phyloP scores from a whole-genome alignment of 2,888 invertebrate species.

The Sisyra terminalis region DNA sequence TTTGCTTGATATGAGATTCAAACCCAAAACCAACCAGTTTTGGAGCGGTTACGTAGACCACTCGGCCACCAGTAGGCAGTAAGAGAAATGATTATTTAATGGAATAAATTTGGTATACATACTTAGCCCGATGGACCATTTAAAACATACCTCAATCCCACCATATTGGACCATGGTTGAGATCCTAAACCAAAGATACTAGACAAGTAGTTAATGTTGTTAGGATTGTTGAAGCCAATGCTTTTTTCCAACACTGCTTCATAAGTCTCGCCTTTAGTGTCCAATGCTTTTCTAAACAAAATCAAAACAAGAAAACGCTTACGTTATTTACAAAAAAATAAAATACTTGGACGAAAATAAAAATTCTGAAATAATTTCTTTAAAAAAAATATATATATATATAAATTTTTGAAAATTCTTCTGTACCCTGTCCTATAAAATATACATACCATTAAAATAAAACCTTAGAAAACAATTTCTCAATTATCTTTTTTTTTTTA shows the following conservation, averaged over 20 bases:
- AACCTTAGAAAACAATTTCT: too few relatives aligned
- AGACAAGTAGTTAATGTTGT: slow-evolving; percentile 69
- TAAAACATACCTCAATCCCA: slow-evolving; percentile 42
- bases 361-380: background rate
- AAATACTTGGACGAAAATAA: slow-evolving; percentile 2
- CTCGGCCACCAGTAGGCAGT: too few relatives aligned
- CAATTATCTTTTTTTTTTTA: too few relatives aligned
- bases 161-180: slow-evolving; percentile 50
- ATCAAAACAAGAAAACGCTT: slow-evolving; percentile 17
- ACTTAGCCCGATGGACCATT: too few relatives aligned
- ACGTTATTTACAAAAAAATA: slow-evolving; percentile 3
- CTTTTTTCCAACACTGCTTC: slow-evolving; percentile 69
- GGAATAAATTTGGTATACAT: too few relatives aligned
- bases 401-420: background rate
- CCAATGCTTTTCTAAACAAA: slow-evolving; percentile 52
- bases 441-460: too few relatives aligned
- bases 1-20: too few relatives aligned
- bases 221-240: slow-evolving; percentile 77
- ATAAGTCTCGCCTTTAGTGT: slow-evolving; percentile 62
- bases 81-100: too few relatives aligned
- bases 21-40: too few relatives aligned
- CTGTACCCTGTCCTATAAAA: too few relatives aligned
- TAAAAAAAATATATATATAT: background rate
- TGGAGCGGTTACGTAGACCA: too few relatives aligned
- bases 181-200: slow-evolving; percentile 56